Conservation (phyloP, 2,888 invertebrate species). For the Phalera bucephala region DNA sequence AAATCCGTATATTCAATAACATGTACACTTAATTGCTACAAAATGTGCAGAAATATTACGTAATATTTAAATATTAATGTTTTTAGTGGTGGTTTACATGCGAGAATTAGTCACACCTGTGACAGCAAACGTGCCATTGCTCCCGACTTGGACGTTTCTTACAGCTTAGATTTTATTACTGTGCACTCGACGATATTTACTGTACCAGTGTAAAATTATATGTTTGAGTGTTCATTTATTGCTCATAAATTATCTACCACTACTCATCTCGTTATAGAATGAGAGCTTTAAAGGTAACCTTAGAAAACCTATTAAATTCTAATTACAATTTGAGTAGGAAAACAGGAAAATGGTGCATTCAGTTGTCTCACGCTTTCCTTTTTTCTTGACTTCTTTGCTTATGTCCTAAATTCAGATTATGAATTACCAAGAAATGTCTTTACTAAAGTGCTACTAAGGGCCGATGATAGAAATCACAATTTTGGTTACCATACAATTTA, state of each 20-base stretch:
- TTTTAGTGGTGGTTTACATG: slow-evolving; percentile 29
- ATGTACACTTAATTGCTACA: not conserved
- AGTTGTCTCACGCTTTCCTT: too few relatives aligned
- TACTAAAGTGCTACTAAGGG: not conserved
- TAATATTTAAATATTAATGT: slow-evolving; percentile 19
- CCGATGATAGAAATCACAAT: not conserved
- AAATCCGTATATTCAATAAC: slow-evolving; percentile 7
- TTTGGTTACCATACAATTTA: not conserved
- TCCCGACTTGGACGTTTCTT: slow-evolving; percentile 33
- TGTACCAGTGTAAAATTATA: slow-evolving; percentile 29
- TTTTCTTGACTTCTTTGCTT: too few relatives aligned
- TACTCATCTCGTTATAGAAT: not conserved
- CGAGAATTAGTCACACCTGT: slow-evolving; percentile 54
- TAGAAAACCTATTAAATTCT: too few relatives aligned
- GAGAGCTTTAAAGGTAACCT: not conserved
- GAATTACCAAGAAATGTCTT: not conserved
- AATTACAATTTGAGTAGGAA: too few relatives aligned
- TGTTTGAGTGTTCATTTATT: slow-evolving; percentile 34
- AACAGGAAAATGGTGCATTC: too few relatives aligned
- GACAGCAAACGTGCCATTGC: slow-evolving; percentile 45
- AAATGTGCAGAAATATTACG: not conserved
- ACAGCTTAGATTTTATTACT: slow-evolving; percentile 42
- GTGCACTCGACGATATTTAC: slow-evolving; percentile 35
- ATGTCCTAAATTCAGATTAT: too few relatives aligned
- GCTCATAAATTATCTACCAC: slow-evolving; percentile 28